These are phyloP conservation scores for Seira ritae DNA, from an alignment of 2,888 invertebrate species.

Conservation along the genomic window DNA sequence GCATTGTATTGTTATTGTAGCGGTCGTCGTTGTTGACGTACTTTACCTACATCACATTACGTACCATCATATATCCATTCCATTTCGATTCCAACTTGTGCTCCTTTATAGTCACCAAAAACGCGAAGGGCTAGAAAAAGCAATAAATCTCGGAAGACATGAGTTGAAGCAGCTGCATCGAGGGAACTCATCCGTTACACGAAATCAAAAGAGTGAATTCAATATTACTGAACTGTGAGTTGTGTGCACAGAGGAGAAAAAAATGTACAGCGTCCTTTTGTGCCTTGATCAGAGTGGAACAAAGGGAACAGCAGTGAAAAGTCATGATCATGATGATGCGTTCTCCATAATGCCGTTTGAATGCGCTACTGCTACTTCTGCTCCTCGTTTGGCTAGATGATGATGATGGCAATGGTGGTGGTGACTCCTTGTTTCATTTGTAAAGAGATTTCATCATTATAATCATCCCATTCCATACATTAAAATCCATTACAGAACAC, in stretches of 20 bases:
- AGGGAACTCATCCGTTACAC: constrained; percentile 61
- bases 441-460: constrained; percentile 53
- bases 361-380: neutral
- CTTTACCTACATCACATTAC: constrained; percentile 38
- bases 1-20: too few relatives aligned
- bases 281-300: constrained; percentile 52
- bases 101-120: constrained; percentile 35
- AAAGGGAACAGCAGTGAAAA: constrained; percentile 63
- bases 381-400: neutral
- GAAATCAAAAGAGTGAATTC: constrained; percentile 64
- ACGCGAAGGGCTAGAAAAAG: constrained; percentile 63
- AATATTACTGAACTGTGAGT: constrained; percentile 34
- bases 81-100: neutral
- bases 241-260: constrained; percentile 32
- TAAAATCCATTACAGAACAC: constrained; percentile 50
- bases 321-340: constrained; percentile 46
- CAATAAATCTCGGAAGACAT: constrained; percentile 64
- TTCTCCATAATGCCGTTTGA: neutral
- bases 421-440: constrained; percentile 40
- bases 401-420: neutral
- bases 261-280: constrained; percentile 56
- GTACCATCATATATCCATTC: neutral
- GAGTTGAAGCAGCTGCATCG: constrained; percentile 61
- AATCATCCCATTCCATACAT: constrained; percentile 46
- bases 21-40: neutral